Percentiles rank a stretch among this genome's conserved stretches.
Conservation (phyloP, 2,888 invertebrate genomes). For the Myopa testacea region DNA sequence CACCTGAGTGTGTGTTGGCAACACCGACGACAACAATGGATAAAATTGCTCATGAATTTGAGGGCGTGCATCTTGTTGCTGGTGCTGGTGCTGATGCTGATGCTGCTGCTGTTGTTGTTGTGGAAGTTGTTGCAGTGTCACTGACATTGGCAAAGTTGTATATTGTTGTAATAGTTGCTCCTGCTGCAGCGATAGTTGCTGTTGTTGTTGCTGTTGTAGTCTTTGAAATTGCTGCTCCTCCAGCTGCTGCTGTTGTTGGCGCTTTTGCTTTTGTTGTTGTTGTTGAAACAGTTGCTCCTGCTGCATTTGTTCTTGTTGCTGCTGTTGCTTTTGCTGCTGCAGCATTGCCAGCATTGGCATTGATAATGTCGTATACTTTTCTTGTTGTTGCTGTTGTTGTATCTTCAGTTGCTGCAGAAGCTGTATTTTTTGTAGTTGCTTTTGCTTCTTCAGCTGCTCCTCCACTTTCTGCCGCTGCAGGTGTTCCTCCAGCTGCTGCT, state of each 20-base stretch:
- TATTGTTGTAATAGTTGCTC: slow-evolving; percentile 20
- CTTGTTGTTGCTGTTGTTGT: background rate
- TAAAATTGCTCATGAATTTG: slow-evolving; percentile 12
- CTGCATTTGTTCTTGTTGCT: background rate
- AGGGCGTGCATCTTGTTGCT: slow-evolving; percentile 1
- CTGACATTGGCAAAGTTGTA: slow-evolving; percentile 10
- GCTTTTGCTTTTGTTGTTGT: background rate
- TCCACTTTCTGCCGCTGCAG: background rate
- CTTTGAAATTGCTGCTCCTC: background rate
- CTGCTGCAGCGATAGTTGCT: slow-evolving; percentile 2
- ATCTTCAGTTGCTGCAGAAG: background rate
- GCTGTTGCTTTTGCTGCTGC: background rate
- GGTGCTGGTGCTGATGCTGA: slow-evolving; percentile 5
- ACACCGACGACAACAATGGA: slow-evolving; percentile 15
- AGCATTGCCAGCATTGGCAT: background rate
- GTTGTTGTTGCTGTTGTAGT: slow-evolving; percentile 4
- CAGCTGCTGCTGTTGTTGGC: background rate
- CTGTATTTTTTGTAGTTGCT: background rate
- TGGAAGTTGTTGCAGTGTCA: slow-evolving; percentile 12
- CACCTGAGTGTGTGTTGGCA: slow-evolving; percentile 31
- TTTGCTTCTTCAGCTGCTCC: background rate
- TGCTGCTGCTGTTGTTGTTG: slow-evolving; percentile 10
- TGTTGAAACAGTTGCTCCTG: background rate
- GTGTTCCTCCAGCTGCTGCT: background rate
- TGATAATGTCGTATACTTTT: slow-evolving; percentile 2